A percentile compares a stretch with the other conserved stretches of the same genome.
Evolutionary conservation across 2,113 vertebrate genomes (phyloP).

Genomic region (Vombatus ursinus): DNA sequence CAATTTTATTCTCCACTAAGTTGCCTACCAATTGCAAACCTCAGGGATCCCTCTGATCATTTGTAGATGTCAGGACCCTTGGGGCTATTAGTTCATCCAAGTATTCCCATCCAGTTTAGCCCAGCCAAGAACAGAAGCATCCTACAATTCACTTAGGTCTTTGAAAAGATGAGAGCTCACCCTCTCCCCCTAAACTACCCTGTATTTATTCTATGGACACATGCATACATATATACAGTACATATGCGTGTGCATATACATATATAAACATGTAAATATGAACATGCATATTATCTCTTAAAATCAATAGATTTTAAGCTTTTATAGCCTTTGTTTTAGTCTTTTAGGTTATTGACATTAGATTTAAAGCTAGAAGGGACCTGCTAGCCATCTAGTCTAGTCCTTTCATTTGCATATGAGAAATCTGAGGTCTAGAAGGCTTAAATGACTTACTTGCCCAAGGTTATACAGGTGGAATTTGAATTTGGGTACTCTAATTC

Average conservation of each 20-base stretch:
- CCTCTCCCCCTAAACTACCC: background rate
- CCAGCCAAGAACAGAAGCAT: background rate
- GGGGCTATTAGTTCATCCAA: background rate
- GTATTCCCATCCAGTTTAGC: background rate
- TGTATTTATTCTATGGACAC: background rate
- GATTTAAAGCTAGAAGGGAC: background rate
- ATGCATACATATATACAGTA: background rate
- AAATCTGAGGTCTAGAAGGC: background rate
- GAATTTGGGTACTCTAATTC: background rate
- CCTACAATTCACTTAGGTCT: background rate
- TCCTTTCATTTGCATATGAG: constrained; percentile 12
- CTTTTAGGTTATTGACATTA: background rate
- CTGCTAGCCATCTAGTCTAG: background rate
- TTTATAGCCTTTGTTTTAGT: background rate
- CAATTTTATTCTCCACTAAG: background rate
- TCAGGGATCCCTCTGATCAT: background rate
- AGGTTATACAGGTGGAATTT: background rate
- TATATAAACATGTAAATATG: background rate
- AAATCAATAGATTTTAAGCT: background rate
- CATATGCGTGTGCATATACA: no score
- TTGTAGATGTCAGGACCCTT: background rate
- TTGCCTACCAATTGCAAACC: background rate
- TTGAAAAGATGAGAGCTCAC: background rate
- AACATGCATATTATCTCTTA: background rate
- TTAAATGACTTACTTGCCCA: background rate